Evolutionary conservation across 2,113 vertebrate species (phyloP).

Genomic region (Zosterops lateralis): DNA sequence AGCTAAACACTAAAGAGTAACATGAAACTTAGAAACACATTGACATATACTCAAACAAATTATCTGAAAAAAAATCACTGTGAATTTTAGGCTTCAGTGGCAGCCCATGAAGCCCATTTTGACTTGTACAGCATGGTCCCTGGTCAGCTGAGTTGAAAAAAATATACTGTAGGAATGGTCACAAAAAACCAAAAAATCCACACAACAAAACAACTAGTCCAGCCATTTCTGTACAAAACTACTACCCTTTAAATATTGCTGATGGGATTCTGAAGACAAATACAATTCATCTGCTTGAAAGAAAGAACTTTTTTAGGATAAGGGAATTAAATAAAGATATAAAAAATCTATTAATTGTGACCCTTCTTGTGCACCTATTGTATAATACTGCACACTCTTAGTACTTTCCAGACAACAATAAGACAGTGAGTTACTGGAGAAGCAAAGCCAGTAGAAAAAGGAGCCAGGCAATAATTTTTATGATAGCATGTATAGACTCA

Average conservation of each 20-base stretch:
- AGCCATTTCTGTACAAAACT: not conserved
- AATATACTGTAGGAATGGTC: not conserved
- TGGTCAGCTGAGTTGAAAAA: not conserved
- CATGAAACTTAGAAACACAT: not conserved
- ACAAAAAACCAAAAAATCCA: not conserved
- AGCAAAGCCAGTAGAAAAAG: not conserved
- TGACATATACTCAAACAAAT: not conserved
- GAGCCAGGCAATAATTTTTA: not conserved
- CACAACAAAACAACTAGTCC: not conserved
- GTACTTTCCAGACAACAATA: not conserved
- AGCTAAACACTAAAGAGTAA: not conserved
- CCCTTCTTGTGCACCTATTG: rapidly evolving
- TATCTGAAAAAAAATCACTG: not conserved
- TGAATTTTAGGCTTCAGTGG: not conserved
- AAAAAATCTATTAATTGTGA: not conserved
- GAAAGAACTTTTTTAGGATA: not conserved
- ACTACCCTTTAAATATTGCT: not conserved
- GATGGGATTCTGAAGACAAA: not conserved
- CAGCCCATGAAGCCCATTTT: not conserved
- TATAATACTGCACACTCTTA: not conserved
- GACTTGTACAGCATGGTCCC: not conserved
- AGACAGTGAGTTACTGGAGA: not conserved
- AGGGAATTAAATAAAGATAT: not conserved
- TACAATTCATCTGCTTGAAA: not conserved
- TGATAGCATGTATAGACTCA: not conserved